These are phyloP conservation scores for Neofelis nebulosa DNA, from an alignment of 2,113 vertebrate genomes.

Conservation along the genomic window DNA sequence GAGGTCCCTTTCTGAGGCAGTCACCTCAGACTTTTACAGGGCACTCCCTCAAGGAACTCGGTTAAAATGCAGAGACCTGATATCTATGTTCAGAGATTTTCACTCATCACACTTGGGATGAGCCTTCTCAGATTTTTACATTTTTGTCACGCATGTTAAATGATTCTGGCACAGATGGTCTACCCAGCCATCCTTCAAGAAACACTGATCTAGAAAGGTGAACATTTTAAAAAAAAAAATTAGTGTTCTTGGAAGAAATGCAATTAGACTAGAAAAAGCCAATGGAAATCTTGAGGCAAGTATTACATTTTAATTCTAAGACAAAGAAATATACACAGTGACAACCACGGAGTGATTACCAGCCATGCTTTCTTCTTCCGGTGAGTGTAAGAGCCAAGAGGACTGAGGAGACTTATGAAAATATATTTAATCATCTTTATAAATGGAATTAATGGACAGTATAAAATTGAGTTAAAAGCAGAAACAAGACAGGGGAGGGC, in stretches of 20 bases:
- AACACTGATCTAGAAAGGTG: background rate
- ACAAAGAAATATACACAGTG: background rate
- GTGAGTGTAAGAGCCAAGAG: background rate
- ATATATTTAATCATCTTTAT: background rate
- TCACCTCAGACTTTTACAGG: background rate
- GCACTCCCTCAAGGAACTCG: background rate
- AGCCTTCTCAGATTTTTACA: background rate
- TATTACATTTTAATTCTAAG: background rate
- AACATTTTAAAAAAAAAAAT: background rate
- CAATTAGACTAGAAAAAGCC: background rate
- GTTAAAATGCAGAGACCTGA: background rate
- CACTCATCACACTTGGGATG: background rate
- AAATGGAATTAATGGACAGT: background rate
- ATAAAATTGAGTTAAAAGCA: background rate
- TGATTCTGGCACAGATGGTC: background rate
- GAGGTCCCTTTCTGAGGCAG: background rate
- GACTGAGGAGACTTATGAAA: background rate
- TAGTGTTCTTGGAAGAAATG: background rate
- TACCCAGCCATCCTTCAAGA: background rate
- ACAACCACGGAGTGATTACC: background rate
- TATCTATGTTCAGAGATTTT: background rate
- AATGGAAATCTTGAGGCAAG: background rate
- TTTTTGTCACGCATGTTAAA: background rate
- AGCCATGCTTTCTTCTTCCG: background rate
- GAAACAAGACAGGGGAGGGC: background rate